Base-by-base conservation (phyloP, 2,888 invertebrate species). In the Apeira syringaria region DNA sequence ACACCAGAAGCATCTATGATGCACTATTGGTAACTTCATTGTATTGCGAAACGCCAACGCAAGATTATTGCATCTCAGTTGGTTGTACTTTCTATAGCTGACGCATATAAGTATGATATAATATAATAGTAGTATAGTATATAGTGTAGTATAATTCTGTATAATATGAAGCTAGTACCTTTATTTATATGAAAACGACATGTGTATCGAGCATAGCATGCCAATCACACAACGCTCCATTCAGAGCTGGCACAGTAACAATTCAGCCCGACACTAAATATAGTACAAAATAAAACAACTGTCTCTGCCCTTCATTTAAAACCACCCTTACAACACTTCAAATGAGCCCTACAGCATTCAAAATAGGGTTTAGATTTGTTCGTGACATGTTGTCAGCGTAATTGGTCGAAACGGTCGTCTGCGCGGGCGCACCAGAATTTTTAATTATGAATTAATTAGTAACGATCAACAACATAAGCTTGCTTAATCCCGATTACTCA, bases 381-480 rank as follows among this genome's bases (percentile, higher is more conserved):
- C 68, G 71, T 37, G 50, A 39, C 47, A 63, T 57, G 72, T 68
- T 62, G 67, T 68, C 64, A 66, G 69, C 50, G 71, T 83, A 85
- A 87, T 87, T 86, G 84, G 82, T 80, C 69, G 83, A 76, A 77
- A 70, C 76, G 71, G 74, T 64, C 74, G 79, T 68, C 73, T 74
- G 84, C 82, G 82, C 82, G 71, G 77, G 80, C 84, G 86, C 80
- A 85, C 77, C 82, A 83, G 87, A 86, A 88, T 87, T 88, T 88
- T 88, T 88, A 89, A 89, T 88, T 86, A 87, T 87, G 88, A 87
- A 89, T 89, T 87, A 87, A 88, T 89, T 87, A 85, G 79, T 74
- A 70, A 74, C 80, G 80, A 84, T 80, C 83, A 85, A 80, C 85
- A 86, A 76, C 72, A 75, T 74, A 75, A 77, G 79, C 73, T 80